These are phyloP conservation scores for Vesta saturnalis DNA, from an alignment of 2,888 invertebrate species.

Conservation along the genomic window DNA sequence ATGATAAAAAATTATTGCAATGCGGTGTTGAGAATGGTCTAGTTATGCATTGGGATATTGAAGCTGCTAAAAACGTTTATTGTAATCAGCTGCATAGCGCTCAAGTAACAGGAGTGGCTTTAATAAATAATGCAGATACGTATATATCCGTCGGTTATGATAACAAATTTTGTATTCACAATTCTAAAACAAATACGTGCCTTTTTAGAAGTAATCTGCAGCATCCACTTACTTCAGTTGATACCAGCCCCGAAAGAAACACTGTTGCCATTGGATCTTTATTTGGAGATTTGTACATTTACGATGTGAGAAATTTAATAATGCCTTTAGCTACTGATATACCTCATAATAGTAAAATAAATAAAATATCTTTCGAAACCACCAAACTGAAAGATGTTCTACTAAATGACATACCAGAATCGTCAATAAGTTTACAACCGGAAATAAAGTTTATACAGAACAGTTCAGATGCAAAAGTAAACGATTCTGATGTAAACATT, in stretches of 20 bases:
- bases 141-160: slow-evolving; percentile 53
- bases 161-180: slow-evolving; percentile 52
- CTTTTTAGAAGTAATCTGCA: slow-evolving; percentile 52
- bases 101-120: slow-evolving; percentile 49
- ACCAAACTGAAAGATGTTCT: background rate
- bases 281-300: slow-evolving; percentile 53
- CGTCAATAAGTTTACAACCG: background rate
- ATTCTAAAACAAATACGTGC: slow-evolving; percentile 45
- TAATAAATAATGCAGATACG: slow-evolving; percentile 46
- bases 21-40: slow-evolving; percentile 50
- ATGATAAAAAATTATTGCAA: slow-evolving; percentile 44
- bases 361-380: slow-evolving; percentile 22
- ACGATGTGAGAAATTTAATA: slow-evolving; percentile 52
- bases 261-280: slow-evolving; percentile 51
- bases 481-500: background rate
- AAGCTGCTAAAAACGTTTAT: slow-evolving; percentile 39
- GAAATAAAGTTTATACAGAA: background rate
- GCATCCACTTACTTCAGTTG: slow-evolving; percentile 51
- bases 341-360: slow-evolving; percentile 41
- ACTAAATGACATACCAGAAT: background rate
- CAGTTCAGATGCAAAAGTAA: background rate
- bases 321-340: slow-evolving; percentile 46
- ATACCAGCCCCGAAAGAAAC: slow-evolving; percentile 50
- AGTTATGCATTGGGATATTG: slow-evolving; percentile 49
- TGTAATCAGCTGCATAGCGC: slow-evolving; percentile 46